Base-by-base conservation (phyloP, 92 coral and sea anemone genomes). In the Heteractis magnifica region DNA sequence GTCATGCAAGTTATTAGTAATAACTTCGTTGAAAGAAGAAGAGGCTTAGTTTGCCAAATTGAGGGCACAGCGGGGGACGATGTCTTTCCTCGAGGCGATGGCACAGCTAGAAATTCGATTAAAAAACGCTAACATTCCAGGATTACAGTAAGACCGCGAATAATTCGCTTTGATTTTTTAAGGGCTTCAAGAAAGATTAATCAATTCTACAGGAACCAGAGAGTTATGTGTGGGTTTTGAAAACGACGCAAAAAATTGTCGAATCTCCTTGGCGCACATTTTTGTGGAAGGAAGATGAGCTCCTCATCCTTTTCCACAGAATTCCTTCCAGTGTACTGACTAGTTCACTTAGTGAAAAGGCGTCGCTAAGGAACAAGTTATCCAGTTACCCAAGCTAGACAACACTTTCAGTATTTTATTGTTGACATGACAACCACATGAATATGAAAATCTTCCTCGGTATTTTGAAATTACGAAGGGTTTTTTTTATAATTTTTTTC, bases 241-340 rank as follows among this genome's bases (percentile, higher is more conserved):
- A 68, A 14, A 68, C 48, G 49, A 68, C 16, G 48, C 14, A 68
- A 68, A 26, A 21, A 68, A 26, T 10, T 26, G 41, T 68, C 73
- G 48, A 68, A 48, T 9, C 49, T 21, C 6, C 5, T 68, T 68
- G 5, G 3, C 3, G 3, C 2, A 23, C 8, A 26, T 68, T 18
- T n/a, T 68, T 26, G 73, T 68, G 73, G 73, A 48, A 68, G 73
- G 73, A 9, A 68, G 26, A 21, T 68, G 26, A 68, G 73, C 73
- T 68, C 13, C 26, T 68, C 49, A 26, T 12, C 19, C 6, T 15
- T 68, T 26, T n/a, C 73, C 73, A 26, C 44, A 68, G 26, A 68
- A 68, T 8, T 7, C 14, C 23, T 26, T 68, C 13, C 49, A 26
- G 20, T 68, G 19, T 68, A 11, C 23, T 53, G 58, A 12, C 58